Evolutionary conservation across 1,140 invertebrate species (phyloP), one percentile per base, ranked within the genome.

Genomic region (Pantala flavescens): DNA sequence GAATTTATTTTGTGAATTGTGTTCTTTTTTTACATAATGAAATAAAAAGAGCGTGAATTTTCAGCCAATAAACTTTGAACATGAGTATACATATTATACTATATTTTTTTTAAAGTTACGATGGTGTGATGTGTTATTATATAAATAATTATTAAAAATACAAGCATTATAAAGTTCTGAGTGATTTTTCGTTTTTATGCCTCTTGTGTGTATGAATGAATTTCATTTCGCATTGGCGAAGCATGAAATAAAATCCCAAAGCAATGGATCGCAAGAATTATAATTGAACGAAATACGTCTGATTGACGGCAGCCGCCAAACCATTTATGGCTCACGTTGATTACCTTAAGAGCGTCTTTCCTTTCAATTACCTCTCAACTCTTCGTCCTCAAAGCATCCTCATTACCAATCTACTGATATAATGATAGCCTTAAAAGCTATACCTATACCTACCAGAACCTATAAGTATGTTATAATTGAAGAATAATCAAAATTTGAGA

Each of bases 1-100:
- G 49, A 63, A 63, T 63, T 63, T 63, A 63, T 63, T 63, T 63
- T 63, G 49, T 63, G 49, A 63, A 63, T 63, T 63, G 49, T 63
- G 49, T 63, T 63, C 49, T 63, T 63, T 63, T 63, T 63, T 63
- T 63, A 63, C 49, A 63, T 63, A 63, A 63, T 63, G 49, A 63
- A 63, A 63, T 63, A 63, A 63, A 63, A 63, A 63, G 49, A 63
- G 49, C 49, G 49, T 63, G 49, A 63, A 63, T 63, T 63, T 63
- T 63, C 49, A 63, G 49, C 49, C 49, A 63, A 63, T 21, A 63
- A 63, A 63, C 49, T 63, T 63, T 63, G 49, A 63, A 63, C 49
- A 63, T 63, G 49, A 63, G 49, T 63, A 63, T 63, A 63, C 49
- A 63, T 63, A 21, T 63, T 63, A 63, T 63, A 63, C 49, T 63